Evolutionary conservation across 2,888 invertebrate species (phyloP), one percentile per base, ranked within the genome.

Genomic region (Onthophagus sagittarius): DNA sequence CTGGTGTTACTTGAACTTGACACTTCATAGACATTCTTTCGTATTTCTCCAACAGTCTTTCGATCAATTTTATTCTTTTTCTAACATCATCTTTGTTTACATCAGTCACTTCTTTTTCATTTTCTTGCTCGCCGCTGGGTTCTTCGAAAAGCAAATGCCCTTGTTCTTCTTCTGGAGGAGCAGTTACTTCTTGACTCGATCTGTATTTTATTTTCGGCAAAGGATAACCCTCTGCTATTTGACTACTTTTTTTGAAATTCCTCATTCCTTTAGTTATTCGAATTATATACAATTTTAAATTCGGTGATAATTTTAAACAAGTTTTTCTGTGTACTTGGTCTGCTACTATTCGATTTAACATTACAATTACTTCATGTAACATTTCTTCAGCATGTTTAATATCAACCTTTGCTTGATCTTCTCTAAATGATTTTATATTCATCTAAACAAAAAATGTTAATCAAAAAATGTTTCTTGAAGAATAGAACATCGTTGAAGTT

Each of bases 1-100:
- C 82, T 0, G 83, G 82, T 75, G 81, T 80, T 0, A 84, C 84
- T 73, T 82, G 78, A 32, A 80, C 77, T 73, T 82, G 83, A 71
- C 83, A 84, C 7, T 78, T 78, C 0, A 78, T 77, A 1, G 81
- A 82, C 77, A 85, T 77, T 7, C 80, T 78, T 33, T 83, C 77
- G 77, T 82, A 85, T 75, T 81, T 82, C 5, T 77, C 77, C 33
- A 85, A 72, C 63, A 85, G 75, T 33, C 80, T 79, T 70, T 79
- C 77, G 15, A 85, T 76, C 70, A 79, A 71, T 15, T 64, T 71
- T 32, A 79, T 79, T 71, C 78, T 79, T 65, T 77, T 75, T 32
- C 62, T 72, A 9, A 77, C 63, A 62, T 74, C 76, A 32, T 62
- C 33, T 69, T 76, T 72, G 13, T 70, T 71, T 1, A 4, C 9